Base-by-base conservation (phyloP, 2,888 invertebrate genomes). In the Melinaea marsaeus region DNA sequence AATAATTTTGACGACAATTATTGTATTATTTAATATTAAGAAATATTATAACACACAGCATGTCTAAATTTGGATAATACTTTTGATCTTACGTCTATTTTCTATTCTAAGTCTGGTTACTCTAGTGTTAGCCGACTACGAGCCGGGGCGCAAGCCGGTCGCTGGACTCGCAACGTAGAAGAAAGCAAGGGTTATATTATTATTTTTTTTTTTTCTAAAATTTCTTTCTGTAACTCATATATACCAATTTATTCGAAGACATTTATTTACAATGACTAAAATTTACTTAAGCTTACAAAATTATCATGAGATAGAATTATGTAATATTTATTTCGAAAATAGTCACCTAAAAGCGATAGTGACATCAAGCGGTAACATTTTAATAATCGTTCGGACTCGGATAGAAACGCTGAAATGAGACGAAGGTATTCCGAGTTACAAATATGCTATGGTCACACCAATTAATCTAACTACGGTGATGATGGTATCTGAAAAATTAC, bases 31-130 rank as follows among this genome's bases (percentile, higher is more conserved):
- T 80, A 79, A 78, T 78, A 79, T 83, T 77, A 82, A 80, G 81
- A 84, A 84, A 82, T 73, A 79, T 81, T 79, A 78, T 80, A 86
- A 88, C 88, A 88, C 87, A 86, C 84, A 86, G 86, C 86, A 80
- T 86, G 79, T 80, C 88, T 88, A 88, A 86, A 82, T 82, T 87
- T 88, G 89, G 87, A 85, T 89, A 90, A 90, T 90, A 90, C 90
- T 90, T 90, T 87, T 82, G 81, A 85, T 82, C 89, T 89, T 88
- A 85, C 67, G 79, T 69, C 85, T 86, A 86, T 75, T 74, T 81
- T 81, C 85, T 86, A 88, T 78, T 76, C 86, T 88, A 87, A 84
- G 77, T 88, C 85, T 76, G 85, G 75, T 80, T 88, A 88, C 78
- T 79, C 75, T 79, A 87, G 79, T 81, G 81, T 83, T 77, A 81